phyloP scores from a whole-genome alignment of 2,888 invertebrate genomes.

The Corythucha ciliata region DNA sequence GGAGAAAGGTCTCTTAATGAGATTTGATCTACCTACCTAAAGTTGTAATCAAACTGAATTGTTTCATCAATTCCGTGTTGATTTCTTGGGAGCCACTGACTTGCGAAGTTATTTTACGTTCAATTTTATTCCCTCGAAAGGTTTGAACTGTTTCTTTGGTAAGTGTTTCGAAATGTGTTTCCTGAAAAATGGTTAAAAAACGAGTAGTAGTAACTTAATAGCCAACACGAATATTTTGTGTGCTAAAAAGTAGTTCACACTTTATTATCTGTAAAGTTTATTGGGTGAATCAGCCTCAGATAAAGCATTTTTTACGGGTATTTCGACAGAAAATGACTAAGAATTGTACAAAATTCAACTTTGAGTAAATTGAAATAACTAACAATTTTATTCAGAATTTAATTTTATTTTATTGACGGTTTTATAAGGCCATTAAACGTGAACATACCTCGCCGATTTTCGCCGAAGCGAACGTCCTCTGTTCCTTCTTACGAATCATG shows the following conservation, averaged over 20 bases:
- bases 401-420: slow-evolving; percentile 1
- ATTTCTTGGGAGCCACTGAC: slow-evolving; percentile 44
- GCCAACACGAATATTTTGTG: neutral
- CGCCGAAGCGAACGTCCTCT: slow-evolving; percentile 53
- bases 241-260: neutral
- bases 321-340: too few species aligned
- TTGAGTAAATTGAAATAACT: neutral
- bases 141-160: slow-evolving; percentile 58
- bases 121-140: slow-evolving; percentile 53
- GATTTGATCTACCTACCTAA: slow-evolving; percentile 12
- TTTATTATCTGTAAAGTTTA: neutral
- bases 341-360: neutral
- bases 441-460: slow-evolving; percentile 47
- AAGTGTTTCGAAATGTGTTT: slow-evolving; percentile 54
- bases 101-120: slow-evolving; percentile 54
- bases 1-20: neutral
- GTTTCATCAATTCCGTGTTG: slow-evolving; percentile 17
- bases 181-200: slow-evolving; percentile 40
- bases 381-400: neutral
- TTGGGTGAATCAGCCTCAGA: neutral
- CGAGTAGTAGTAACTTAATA: neutral
- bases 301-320: too few species aligned
- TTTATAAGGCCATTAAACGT: neutral
- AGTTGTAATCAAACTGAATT: slow-evolving; percentile 18
- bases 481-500: slow-evolving; percentile 59